Conservation (phyloP, 2,888 invertebrate species). For the Habrosyne pyritoides region DNA sequence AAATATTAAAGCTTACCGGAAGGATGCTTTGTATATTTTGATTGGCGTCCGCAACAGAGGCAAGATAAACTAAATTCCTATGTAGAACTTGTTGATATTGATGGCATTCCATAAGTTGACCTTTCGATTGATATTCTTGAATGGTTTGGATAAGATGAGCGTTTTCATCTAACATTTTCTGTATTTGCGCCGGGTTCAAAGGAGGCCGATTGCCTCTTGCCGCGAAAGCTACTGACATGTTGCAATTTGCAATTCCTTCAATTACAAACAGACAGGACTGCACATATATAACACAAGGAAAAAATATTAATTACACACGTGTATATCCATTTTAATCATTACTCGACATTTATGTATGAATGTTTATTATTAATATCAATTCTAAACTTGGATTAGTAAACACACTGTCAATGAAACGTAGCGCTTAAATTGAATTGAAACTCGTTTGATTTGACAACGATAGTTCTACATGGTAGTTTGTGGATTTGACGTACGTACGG, state of each 20-base stretch:
- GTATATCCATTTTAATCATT: no score
- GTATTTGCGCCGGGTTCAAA: conserved; percentile 92
- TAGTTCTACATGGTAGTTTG: no score
- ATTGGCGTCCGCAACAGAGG: conserved; percentile 97
- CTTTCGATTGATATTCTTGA: conserved; percentile 97
- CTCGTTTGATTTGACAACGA: no score
- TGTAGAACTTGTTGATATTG: conserved; percentile 98
- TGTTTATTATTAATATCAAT: no score
- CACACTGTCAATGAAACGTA: no score
- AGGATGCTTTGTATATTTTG: conserved; percentile 95
- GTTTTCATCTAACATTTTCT: conserved; percentile 99
- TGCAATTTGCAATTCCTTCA: neutral
- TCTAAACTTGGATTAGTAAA: no score
- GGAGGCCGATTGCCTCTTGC: conserved; percentile 89
- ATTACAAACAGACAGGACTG: neutral
- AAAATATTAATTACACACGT: no score
- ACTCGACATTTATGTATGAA: no score
- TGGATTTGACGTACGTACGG: no score
- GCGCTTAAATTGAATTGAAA: no score
- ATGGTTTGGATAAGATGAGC: conserved; percentile 98
- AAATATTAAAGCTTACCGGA: conserved; percentile 86
- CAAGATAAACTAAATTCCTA: conserved; percentile 97
- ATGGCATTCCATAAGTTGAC: conserved; percentile 95
- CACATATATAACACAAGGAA: no score
- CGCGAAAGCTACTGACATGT: conserved; percentile 90